Percentiles rank a stretch among this genome's conserved stretches.
phyloP scores from a whole-genome alignment of 2,113 vertebrate species.

The Neogobius melanostomus region DNA sequence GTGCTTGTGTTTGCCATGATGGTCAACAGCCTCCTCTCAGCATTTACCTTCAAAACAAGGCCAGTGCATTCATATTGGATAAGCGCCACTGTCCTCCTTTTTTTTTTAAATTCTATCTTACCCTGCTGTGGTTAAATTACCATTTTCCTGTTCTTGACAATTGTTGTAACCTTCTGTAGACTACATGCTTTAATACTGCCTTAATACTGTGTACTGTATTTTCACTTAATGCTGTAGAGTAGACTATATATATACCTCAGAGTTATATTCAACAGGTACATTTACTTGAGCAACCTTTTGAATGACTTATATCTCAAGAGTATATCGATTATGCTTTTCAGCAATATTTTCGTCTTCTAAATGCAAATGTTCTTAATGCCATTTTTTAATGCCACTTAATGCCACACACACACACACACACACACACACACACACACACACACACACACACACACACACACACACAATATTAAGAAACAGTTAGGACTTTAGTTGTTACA shows the following conservation, averaged over 20 bases:
- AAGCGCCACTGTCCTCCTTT: conserved; percentile 42
- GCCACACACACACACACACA: too few species aligned
- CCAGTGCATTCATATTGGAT: conserved; percentile 30
- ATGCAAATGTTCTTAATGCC: too few species aligned
- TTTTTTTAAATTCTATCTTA: conserved; percentile 16
- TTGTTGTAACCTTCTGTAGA: conserved; percentile 7
- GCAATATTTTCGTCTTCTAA: too few species aligned
- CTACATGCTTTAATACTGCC: conserved; percentile 36
- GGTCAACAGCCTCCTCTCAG: conserved; percentile 30
- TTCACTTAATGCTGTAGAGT: background rate
- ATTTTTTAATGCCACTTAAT: too few species aligned
- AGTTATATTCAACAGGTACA: too few species aligned
- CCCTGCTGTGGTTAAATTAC: conserved; percentile 22
- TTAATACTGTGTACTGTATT: conserved; percentile 15
- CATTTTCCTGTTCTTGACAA: conserved; percentile 48
- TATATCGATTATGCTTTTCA: too few species aligned
- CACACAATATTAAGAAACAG: conserved; percentile 73
- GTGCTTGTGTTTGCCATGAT: conserved; percentile 31
- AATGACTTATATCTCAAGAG: background rate
- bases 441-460: too few species aligned
- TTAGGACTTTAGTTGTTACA: conserved; percentile 80
- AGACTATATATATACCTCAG: too few species aligned
- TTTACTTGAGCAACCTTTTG: background rate
- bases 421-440: too few species aligned
- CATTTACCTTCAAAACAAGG: conserved; percentile 54